Base-by-base conservation (phyloP, 1,140 invertebrate genomes). In the Drosophila baimaii region DNA sequence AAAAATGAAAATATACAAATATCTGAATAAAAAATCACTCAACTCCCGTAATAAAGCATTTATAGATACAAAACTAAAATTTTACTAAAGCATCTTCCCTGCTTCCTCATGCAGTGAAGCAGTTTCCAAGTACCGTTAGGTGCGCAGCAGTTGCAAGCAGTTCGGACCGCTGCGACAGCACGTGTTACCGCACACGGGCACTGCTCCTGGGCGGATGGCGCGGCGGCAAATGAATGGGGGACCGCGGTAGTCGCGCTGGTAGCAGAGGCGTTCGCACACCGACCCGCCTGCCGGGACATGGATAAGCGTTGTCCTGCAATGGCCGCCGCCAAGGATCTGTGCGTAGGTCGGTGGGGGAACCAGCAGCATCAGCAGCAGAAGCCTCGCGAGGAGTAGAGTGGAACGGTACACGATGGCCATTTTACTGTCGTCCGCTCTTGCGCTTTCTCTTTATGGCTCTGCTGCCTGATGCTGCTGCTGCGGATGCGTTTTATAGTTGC, bases 201-300 rank as follows among this genome's bases (percentile, higher is more conserved):
- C 10, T 10, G 41, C 1, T 25, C 56, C 71, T 17, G 39, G 7
- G 9, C 27, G 21, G 3, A 31, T 5, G 2, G 25, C 29, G 2
- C 66, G 65, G 1, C 55, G 56, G 15, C 70, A 74, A 6, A 71
- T 5, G n/a, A 31, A 10, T 13, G 55, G 65, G 5, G 66, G 66
- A 2, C 66, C 66, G 4, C 55, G 70, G 31, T 44, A 61, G 13
- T 17, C 39, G 9, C 31, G 44, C 2, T 46, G 68, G 13, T 55
- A 74, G 47, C 70, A 73, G 17, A 39, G 17, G n/a, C 68, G 56
- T 23, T 71, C 66, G 25, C 70, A 74, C 9, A 74, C 47, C 3
- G 46, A n/a, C 0, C 57, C 55, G 10, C 65, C 65, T 2, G 13
- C 21, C 10, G 19, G 10, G 3, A 74, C 71, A 3, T 29, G n/a